These are phyloP conservation scores for Oryzias sinensis DNA, from an alignment of 2,797 vertebrate species.

Conservation along the genomic window DNA sequence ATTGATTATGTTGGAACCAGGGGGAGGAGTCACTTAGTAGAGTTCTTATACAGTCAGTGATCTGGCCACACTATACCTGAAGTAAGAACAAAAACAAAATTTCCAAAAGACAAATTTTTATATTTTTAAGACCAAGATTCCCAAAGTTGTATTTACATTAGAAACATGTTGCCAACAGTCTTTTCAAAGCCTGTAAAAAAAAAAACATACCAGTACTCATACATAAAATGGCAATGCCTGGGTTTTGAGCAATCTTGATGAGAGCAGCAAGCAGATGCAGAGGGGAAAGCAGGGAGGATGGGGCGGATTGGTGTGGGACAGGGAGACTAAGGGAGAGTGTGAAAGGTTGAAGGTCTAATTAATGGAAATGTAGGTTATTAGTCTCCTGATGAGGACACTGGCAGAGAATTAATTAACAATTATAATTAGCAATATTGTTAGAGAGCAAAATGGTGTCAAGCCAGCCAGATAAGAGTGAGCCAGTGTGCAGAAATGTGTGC, in stretches of 20 bases:
- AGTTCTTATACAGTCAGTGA: too few species aligned
- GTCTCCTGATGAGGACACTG: slow-evolving; percentile 84
- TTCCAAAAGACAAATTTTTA: too few species aligned
- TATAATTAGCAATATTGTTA: slow-evolving; percentile 89
- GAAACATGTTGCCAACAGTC: background rate
- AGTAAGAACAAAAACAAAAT: too few species aligned
- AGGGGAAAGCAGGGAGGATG: slow-evolving; percentile 42
- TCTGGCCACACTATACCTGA: too few species aligned
- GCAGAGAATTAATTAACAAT: slow-evolving; percentile 86
- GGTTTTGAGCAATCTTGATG: slow-evolving; percentile 27
- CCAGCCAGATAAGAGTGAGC: slow-evolving; percentile 69
- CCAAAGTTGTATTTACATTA: too few species aligned
- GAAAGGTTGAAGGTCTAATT: slow-evolving; percentile 85
- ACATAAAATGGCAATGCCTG: slow-evolving; percentile 45
- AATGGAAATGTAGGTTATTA: slow-evolving; percentile 87
- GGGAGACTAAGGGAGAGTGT: slow-evolving; percentile 65
- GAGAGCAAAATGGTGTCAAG: slow-evolving; percentile 85
- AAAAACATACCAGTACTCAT: slow-evolving; percentile 12
- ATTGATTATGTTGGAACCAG: too few species aligned
- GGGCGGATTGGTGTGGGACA: slow-evolving; percentile 66
- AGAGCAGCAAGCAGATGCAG: slow-evolving; percentile 37
- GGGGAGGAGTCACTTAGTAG: too few species aligned
- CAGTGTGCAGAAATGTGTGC: slow-evolving; percentile 39
- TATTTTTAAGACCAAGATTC: too few species aligned
- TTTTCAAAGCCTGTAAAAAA: background rate